Base-by-base conservation (phyloP, 2,797 vertebrate species). In the Chromis chromis region DNA sequence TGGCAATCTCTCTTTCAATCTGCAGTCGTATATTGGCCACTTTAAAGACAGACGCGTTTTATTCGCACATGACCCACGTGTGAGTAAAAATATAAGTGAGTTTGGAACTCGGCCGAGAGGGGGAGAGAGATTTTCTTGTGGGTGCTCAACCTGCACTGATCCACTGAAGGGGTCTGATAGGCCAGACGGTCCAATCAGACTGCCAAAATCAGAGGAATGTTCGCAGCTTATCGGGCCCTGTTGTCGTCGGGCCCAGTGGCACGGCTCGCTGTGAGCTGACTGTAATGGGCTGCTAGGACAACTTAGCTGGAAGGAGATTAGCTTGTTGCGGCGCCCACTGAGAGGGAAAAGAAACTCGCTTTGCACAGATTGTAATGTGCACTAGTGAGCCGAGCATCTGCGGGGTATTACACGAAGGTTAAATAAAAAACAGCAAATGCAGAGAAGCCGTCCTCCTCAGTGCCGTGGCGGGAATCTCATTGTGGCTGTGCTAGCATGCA, bases 1-100 rank as follows among this genome's bases (percentile, higher is more conserved):
- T 86, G 81, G 85, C 90, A 92, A 93, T 94, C 92, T 91, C 76
- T 72, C 87, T 90, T 93, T 91, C 91, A 92, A 93, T 93, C 91
- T 88, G 84, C 77, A 46, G 74, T 65, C 36, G 13, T 88, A 88
- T 92, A 93, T 92, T 89, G 81, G 80, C 74, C 86, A 91, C 88
- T 92, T 92, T 87, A 82, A 84, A 86, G 82, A 87, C 75, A 85
- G 82, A 76, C 67, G 27, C 72, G 61, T 86, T 90, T 80, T 65
- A 78, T 78, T 78, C 48, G 55, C 74, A 22, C 81, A 75, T 79
- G 79, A 85, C 70, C 84, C 81, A 53, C 21, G 64, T 76, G 78
- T 48, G 74, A 85, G 78, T 80, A 76, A 82, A 90, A 88, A 86
- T 88, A 80, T 77, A 78, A 89, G 81, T 56, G 86, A 76, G 75